These are phyloP conservation scores for Propithecus deckenii DNA, from an alignment of 2,797 vertebrate species.

Conservation along the genomic window DNA sequence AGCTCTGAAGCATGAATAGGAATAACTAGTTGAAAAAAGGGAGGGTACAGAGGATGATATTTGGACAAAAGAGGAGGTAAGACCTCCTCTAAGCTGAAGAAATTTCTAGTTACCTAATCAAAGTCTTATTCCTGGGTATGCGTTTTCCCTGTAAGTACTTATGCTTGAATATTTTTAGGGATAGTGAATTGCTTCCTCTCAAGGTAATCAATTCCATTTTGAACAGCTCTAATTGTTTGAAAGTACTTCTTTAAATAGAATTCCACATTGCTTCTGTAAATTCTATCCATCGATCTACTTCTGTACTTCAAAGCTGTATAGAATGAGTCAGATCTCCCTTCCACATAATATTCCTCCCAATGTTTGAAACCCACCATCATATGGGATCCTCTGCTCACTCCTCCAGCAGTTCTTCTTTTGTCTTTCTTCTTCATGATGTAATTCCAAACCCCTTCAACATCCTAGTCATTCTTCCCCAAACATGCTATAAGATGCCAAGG, in stretches of 20 bases:
- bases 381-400: neutral
- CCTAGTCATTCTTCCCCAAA: neutral
- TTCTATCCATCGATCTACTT: neutral
- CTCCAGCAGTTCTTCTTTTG: neutral
- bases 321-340: neutral
- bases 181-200: neutral
- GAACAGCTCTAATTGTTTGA: neutral
- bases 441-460: neutral
- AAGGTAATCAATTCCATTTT: neutral
- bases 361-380: neutral
- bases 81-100: neutral
- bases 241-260: neutral
- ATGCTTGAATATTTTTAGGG: neutral
- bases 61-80: neutral
- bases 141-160: neutral
- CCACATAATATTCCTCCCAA: neutral
- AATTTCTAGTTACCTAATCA: neutral
- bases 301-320: neutral
- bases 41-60: neutral
- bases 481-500: neutral
- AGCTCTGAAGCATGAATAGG: neutral
- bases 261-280: neutral
- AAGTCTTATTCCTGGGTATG: neutral
- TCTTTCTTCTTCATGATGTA: neutral
- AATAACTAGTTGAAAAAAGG: neutral